Evolutionary conservation across 2,888 invertebrate genomes (phyloP).

Genomic region (Apodemia zela): DNA sequence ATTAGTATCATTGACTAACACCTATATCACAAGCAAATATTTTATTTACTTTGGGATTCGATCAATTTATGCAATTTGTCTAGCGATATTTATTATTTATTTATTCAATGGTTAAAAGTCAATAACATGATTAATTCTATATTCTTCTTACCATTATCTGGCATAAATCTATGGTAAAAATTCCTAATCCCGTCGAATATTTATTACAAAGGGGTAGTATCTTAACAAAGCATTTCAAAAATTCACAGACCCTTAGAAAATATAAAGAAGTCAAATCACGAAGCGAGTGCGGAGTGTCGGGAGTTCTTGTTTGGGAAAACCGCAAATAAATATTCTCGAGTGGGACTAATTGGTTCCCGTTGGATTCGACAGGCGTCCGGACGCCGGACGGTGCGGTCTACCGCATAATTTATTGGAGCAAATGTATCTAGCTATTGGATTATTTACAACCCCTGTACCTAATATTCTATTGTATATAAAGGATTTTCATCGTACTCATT

Average conservation of each 20-base stretch:
- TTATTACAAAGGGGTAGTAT: too few relatives aligned
- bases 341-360: slow-evolving; percentile 76
- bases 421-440: slow-evolving; percentile 41
- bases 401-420: slow-evolving; percentile 73
- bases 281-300: slow-evolving; percentile 43
- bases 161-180: too few relatives aligned
- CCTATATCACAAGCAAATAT: too few relatives aligned
- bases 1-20: too few relatives aligned
- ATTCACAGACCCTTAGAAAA: slow-evolving; percentile 2
- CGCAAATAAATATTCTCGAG: slow-evolving; percentile 75
- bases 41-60: too few relatives aligned
- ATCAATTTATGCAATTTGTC: too few relatives aligned
- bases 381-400: slow-evolving; percentile 53
- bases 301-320: slow-evolving; percentile 64
- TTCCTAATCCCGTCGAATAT: too few relatives aligned
- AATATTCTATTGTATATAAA: slow-evolving; percentile 24
- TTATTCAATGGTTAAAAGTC: too few relatives aligned
- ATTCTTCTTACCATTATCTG: too few relatives aligned
- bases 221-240: slow-evolving; percentile 6
- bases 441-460: slow-evolving; percentile 32
- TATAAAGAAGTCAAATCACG: slow-evolving; percentile 56
- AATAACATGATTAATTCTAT: too few relatives aligned
- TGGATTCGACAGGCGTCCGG: slow-evolving; percentile 70
- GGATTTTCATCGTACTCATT: too few relatives aligned
- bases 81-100: too few relatives aligned